These are phyloP conservation scores for Drosophila suboccidentalis DNA, from an alignment of 2,888 invertebrate genomes.

Conservation along the genomic window DNA sequence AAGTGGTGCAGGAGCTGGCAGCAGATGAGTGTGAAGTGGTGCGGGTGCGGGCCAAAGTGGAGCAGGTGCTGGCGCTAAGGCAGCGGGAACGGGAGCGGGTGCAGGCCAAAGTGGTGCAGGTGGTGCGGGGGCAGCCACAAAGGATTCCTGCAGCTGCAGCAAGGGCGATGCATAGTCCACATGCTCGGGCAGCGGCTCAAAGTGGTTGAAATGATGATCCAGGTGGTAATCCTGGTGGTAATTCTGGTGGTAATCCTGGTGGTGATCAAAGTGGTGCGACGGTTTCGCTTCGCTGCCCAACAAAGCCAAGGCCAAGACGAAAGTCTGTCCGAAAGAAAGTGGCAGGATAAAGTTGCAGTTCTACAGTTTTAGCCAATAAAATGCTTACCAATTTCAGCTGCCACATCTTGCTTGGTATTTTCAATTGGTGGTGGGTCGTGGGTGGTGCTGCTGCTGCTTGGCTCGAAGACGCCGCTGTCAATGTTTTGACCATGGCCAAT, in stretches of 20 bases:
- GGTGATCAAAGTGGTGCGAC: slow-evolving; percentile 71
- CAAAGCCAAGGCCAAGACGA: slow-evolving; percentile 54
- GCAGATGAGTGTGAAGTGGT: slow-evolving; percentile 7
- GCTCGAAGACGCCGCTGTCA: slow-evolving; percentile 55
- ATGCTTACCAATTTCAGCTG: slow-evolving; percentile 72
- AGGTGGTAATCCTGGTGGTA: slow-evolving; percentile 52
- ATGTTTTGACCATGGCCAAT: slow-evolving; percentile 67
- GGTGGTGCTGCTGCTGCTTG: slow-evolving; percentile 43
- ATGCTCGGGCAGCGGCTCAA: slow-evolving; percentile 65
- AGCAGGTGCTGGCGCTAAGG: slow-evolving; percentile 31
- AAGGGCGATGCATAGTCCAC: slow-evolving; percentile 59
- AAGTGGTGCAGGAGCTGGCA: slow-evolving; percentile 5
- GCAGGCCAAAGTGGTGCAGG: slow-evolving; percentile 21
- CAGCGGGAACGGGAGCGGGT: slow-evolving; percentile 2
- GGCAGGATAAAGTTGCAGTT: neutral
- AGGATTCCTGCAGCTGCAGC: slow-evolving; percentile 48
- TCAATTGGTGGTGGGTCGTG: slow-evolving; percentile 17
- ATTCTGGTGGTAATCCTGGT: too few relatives aligned
- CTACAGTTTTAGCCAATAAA: neutral
- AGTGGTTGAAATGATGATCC: slow-evolving; percentile 45
- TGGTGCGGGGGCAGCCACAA: slow-evolving; percentile 35
- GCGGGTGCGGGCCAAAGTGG: slow-evolving; percentile 41
- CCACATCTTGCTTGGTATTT: slow-evolving; percentile 68
- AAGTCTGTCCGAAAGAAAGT: slow-evolving; percentile 35
- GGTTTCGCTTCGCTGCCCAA: slow-evolving; percentile 64